phyloP scores from a whole-genome alignment of 2,797 vertebrate genomes.

The Sandelia bainsii region DNA sequence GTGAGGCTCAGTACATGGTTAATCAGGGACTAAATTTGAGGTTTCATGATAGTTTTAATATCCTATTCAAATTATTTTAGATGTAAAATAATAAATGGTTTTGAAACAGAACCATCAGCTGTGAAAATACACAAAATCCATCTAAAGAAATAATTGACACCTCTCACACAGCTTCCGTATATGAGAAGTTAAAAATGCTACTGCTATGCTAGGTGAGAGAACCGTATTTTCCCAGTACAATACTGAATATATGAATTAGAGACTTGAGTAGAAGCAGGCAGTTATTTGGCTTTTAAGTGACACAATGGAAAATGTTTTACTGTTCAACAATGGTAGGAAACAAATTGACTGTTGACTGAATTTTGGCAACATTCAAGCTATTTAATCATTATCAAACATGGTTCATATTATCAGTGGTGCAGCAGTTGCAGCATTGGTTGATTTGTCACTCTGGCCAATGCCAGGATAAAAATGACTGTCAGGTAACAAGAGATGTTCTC shows the following conservation, averaged over 20 bases:
- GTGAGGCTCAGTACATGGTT: constrained; percentile 34
- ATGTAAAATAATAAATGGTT: constrained; percentile 23
- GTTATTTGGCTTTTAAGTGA: constrained; percentile 3
- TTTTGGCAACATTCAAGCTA: not conserved
- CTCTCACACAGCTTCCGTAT: not conserved
- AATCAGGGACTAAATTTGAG: constrained; percentile 52
- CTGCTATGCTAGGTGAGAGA: constrained; percentile 1
- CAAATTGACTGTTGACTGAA: not conserved
- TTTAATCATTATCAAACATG: constrained; percentile 4
- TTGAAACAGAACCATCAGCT: not conserved
- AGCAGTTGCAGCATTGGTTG: not conserved
- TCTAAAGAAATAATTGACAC: constrained; percentile 23
- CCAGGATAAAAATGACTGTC: not conserved
- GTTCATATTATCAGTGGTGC: not conserved
- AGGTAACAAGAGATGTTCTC: not conserved
- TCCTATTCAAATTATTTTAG: constrained; percentile 38
- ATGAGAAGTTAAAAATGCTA: constrained; percentile 11
- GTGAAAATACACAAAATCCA: constrained; percentile 7
- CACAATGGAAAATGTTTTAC: not conserved
- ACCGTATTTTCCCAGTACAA: not conserved
- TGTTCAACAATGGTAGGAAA: not conserved
- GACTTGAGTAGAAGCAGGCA: not conserved
- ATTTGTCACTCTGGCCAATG: not conserved
- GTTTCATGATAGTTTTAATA: constrained; percentile 54
- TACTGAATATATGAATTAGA: constrained; percentile 13